These are phyloP conservation scores for Limnephilus rhombicus DNA, from an alignment of 2,888 invertebrate genomes.

Conservation along the genomic window DNA sequence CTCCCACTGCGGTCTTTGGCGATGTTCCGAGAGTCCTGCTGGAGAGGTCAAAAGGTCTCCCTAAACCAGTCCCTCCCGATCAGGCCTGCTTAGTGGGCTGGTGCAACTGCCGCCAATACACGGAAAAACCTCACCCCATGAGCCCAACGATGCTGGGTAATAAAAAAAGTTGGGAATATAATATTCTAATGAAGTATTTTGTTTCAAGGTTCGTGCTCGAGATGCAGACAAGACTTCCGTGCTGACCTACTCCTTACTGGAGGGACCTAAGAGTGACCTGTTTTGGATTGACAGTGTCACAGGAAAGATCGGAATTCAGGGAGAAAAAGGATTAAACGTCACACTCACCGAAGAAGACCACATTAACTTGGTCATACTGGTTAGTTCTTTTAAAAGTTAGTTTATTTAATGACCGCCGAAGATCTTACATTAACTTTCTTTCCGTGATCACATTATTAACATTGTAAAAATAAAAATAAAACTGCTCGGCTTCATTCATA, in stretches of 20 bases:
- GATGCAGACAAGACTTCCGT: slow-evolving; percentile 91
- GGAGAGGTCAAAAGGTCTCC: too few relatives aligned
- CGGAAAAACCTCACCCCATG: too few relatives aligned
- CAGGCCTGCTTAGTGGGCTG: too few relatives aligned
- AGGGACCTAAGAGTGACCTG: slow-evolving; percentile 79
- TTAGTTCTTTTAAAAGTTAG: slow-evolving; percentile 68
- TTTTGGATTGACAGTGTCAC: slow-evolving; percentile 84
- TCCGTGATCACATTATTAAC: too few relatives aligned
- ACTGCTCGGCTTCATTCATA: too few relatives aligned
- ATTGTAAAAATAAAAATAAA: too few relatives aligned
- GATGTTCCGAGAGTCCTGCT: too few relatives aligned
- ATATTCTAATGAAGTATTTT: background rate
- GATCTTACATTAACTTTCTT: too few relatives aligned
- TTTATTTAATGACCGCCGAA: background rate
- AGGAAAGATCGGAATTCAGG: slow-evolving; percentile 81
- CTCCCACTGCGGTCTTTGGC: too few relatives aligned
- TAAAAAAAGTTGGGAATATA: background rate
- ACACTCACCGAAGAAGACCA: slow-evolving; percentile 79
- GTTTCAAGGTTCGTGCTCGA: slow-evolving; percentile 81
- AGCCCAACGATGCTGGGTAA: background rate
- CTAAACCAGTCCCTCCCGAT: too few relatives aligned
- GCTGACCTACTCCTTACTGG: slow-evolving; percentile 85
- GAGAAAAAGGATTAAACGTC: slow-evolving; percentile 77
- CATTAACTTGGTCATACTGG: slow-evolving; percentile 82
- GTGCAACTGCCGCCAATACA: too few relatives aligned